Conservation (phyloP, 2,113 vertebrate genomes). For the Tringa solitaria region DNA sequence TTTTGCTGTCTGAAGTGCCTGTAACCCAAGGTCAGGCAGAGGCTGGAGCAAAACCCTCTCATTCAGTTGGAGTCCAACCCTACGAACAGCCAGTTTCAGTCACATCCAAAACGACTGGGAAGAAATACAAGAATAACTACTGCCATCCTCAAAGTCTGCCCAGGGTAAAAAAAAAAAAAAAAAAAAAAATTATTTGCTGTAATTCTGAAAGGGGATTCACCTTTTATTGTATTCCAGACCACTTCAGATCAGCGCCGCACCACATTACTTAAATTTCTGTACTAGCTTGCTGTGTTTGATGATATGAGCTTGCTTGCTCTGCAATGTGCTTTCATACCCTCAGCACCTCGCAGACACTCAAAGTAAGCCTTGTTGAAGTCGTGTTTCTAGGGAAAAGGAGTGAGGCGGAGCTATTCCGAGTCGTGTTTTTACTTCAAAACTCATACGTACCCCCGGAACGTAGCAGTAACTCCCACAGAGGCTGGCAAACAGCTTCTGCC, state of each 20-base stretch:
- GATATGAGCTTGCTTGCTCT: not conserved
- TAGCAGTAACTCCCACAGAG: conserved; percentile 7
- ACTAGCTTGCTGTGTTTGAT: not conserved
- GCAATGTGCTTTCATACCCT: not conserved
- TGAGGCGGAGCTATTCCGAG: conserved; percentile 31
- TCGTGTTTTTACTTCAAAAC: not conserved
- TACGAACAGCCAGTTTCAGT: conserved; percentile 33
- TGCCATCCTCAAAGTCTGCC: not conserved
- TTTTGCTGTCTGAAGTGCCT: not conserved
- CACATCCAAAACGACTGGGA: conserved; percentile 30
- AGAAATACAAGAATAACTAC: not conserved
- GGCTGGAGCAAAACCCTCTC: conserved; percentile 35
- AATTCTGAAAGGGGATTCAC: conserved; percentile 25
- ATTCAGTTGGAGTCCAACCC: conserved; percentile 11
- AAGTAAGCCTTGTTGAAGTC: not conserved
- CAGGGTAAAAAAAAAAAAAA: not conserved
- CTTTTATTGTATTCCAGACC: not conserved
- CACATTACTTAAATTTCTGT: not conserved
- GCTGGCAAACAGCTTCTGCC: not conserved
- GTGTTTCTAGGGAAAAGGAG: conserved; percentile 15
- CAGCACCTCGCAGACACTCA: not conserved
- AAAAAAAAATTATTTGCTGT: not conserved
- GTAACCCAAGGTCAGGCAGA: conserved; percentile 17
- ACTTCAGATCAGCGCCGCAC: not conserved
- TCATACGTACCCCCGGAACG: not conserved